Conservation (phyloP, 2,888 invertebrate genomes). For the Sinohyriopsis cumingii region DNA sequence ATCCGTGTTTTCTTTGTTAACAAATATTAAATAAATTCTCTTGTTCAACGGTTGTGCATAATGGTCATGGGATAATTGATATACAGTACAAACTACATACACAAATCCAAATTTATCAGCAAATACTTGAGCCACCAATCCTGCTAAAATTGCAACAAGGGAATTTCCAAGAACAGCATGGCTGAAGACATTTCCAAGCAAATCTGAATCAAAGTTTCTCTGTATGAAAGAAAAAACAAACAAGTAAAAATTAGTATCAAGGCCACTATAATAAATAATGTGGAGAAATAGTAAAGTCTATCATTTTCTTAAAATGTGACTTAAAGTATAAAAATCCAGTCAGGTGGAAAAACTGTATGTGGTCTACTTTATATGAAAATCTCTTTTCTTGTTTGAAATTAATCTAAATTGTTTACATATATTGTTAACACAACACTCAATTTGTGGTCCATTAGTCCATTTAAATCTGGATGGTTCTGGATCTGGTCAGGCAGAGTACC, state of each 20-base stretch:
- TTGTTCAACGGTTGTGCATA: too few relatives aligned
- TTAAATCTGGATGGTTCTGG: too few relatives aligned
- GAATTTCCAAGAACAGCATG: conserved; percentile 74
- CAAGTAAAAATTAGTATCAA: conserved; percentile 7
- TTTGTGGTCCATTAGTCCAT: too few relatives aligned
- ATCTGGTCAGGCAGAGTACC: too few relatives aligned
- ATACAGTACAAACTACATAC: conserved; percentile 59
- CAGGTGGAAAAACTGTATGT: not conserved
- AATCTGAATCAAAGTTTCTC: conserved; percentile 70
- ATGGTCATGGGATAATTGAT: too few relatives aligned
- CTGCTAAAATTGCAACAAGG: conserved; percentile 74
- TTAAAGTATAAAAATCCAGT: not conserved
- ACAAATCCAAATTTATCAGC: conserved; percentile 74
- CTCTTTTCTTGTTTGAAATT: too few relatives aligned
- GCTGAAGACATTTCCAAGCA: conserved; percentile 73
- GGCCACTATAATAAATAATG: not conserved
- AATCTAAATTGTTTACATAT: too few relatives aligned
- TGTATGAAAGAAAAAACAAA: conserved; percentile 35
- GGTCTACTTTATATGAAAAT: not conserved
- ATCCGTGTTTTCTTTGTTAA: too few relatives aligned
- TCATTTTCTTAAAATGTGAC: not conserved
- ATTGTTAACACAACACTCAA: too few relatives aligned
- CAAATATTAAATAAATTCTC: too few relatives aligned
- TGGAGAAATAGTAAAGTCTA: not conserved
- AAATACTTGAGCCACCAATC: conserved; percentile 73